Percentiles rank a stretch among this genome's conserved stretches.
Conservation (phyloP, 2,113 vertebrate genomes). For the Ellobius talpinus region DNA sequence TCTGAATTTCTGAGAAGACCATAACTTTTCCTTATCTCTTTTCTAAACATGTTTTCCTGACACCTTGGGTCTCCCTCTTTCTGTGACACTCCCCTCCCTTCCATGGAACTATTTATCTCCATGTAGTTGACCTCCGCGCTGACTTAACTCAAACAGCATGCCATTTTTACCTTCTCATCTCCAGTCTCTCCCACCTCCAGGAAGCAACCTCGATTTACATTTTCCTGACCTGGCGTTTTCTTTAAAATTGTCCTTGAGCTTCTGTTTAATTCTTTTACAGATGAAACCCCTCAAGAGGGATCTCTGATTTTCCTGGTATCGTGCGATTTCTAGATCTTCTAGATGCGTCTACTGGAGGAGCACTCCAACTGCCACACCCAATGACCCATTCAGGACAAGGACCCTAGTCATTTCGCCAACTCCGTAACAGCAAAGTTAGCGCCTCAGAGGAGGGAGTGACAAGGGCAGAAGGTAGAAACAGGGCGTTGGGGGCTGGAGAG, state of each 20-base stretch:
- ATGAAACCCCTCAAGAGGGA: neutral
- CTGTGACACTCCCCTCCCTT: neutral
- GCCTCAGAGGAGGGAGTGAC: neutral
- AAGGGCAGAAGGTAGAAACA: neutral
- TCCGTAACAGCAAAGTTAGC: neutral
- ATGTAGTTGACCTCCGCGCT: neutral
- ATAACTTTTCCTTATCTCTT: neutral
- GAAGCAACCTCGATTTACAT: neutral
- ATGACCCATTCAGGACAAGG: neutral
- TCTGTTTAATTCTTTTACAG: neutral
- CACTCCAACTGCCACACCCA: neutral
- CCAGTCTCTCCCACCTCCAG: neutral
- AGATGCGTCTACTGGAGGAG: neutral
- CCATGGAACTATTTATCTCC: neutral
- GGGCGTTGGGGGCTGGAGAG: too few species aligned
- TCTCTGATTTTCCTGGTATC: neutral
- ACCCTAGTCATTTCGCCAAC: neutral
- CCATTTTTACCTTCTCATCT: neutral
- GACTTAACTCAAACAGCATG: neutral
- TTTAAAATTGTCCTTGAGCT: neutral
- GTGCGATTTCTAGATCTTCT: neutral
- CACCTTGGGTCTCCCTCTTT: neutral
- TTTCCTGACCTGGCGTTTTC: neutral
- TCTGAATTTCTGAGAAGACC: neutral
- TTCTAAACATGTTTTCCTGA: neutral